phyloP scores from a whole-genome alignment of 2,888 invertebrate species.

The Apamea epomidion region DNA sequence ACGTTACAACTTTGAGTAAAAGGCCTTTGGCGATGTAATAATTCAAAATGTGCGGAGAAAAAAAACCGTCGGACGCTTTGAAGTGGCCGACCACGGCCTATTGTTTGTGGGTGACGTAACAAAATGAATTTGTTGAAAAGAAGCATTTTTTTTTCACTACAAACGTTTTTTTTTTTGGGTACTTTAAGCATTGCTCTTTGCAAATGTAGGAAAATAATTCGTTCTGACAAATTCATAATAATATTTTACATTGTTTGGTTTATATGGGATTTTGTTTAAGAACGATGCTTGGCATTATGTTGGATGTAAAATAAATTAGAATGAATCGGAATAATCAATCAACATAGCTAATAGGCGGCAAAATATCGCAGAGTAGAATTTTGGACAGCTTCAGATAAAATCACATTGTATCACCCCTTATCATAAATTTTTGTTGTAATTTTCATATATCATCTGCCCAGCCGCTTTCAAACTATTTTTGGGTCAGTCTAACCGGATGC shows the following conservation, averaged over 20 bases:
- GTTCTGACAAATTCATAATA: neutral
- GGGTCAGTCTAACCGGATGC: too few relatives aligned
- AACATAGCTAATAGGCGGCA: neutral
- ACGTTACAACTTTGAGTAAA: constrained; percentile 58
- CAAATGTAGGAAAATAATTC: constrained; percentile 13
- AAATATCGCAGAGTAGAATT: neutral
- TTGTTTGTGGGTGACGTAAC: constrained; percentile 62
- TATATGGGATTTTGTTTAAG: neutral
- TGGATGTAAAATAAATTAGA: neutral
- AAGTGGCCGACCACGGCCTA: constrained; percentile 56
- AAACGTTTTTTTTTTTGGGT: constrained; percentile 28
- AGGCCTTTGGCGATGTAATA: constrained; percentile 55
- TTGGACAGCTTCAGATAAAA: neutral
- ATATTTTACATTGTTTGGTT: neutral
- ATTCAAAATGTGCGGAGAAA: constrained; percentile 61
- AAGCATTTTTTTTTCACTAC: constrained; percentile 12
- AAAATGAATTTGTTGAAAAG: constrained; percentile 62
- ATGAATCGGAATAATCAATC: constrained; percentile 6
- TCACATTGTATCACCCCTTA: neutral
- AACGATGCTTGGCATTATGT: neutral
- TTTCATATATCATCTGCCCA: too few relatives aligned
- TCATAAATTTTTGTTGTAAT: too few relatives aligned
- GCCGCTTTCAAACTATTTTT: too few relatives aligned
- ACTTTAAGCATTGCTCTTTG: constrained; percentile 24
- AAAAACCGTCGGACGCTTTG: constrained; percentile 60